phyloP scores from a whole-genome alignment of 1,140 invertebrate genomes.

The Manduca sexta region DNA sequence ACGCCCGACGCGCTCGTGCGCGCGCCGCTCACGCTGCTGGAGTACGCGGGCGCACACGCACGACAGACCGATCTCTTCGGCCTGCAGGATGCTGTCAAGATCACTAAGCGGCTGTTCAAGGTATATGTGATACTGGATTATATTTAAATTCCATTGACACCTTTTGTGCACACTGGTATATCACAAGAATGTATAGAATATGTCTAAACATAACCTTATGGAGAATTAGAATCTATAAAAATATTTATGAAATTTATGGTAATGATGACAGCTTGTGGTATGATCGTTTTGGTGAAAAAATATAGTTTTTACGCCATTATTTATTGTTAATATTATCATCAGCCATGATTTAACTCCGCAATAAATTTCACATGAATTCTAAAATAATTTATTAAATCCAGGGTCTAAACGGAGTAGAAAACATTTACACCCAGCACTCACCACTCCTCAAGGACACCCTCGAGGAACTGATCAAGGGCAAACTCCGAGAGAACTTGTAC shows the following conservation, averaged over 20 bases:
- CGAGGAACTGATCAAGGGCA: conserved; percentile 92
- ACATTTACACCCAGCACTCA: conserved; percentile 97
- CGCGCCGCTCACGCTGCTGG: conserved; percentile 80
- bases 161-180: no score
- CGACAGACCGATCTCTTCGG: conserved; percentile 89
- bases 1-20: conserved; percentile 76
- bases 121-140: conserved; percentile 46
- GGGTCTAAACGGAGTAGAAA: conserved; percentile 94
- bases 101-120: conserved; percentile 93
- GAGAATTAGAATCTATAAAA: no score
- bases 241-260: no score
- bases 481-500: conserved; percentile 86
- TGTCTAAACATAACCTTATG: no score
- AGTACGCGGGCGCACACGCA: conserved; percentile 86
- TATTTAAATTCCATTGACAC: no score
- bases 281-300: no score
- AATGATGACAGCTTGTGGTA: no score
- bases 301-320: no score
- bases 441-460: conserved; percentile 89
- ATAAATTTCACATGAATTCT: no score
- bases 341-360: no score
- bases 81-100: conserved; percentile 90
- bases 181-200: no score
- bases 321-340: no score
- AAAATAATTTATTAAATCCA: conserved; percentile 33